Evolutionary conservation across 2,797 vertebrate species (phyloP).

Genomic region (Phaenicophaeus curvirostris): DNA sequence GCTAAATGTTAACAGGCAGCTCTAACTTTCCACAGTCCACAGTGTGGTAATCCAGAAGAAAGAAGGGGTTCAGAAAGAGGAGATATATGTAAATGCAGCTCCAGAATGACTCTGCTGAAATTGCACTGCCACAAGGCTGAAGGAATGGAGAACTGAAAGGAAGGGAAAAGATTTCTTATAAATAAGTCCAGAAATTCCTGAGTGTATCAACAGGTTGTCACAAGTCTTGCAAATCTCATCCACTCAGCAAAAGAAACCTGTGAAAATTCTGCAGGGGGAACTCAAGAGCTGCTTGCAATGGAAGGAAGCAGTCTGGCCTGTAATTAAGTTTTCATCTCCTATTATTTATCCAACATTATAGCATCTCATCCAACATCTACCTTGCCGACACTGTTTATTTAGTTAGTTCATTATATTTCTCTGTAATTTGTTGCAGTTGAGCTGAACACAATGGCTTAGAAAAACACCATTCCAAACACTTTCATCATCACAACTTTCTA

Average conservation of each 20-base stretch:
- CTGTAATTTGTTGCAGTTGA: constrained; percentile 60
- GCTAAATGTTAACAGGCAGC: neutral
- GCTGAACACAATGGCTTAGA: constrained; percentile 56
- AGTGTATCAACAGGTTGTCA: neutral
- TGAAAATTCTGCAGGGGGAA: constrained; percentile 62
- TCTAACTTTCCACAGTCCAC: neutral
- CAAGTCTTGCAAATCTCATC: constrained; percentile 4
- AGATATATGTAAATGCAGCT: neutral
- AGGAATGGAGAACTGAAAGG: neutral
- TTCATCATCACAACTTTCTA: constrained; percentile 69
- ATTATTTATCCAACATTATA: constrained; percentile 56
- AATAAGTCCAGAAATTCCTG: neutral
- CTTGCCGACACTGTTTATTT: constrained; percentile 66
- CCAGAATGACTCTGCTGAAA: neutral
- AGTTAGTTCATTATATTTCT: constrained; percentile 69
- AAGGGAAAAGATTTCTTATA: neutral
- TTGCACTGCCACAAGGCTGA: neutral
- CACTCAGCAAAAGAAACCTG: neutral
- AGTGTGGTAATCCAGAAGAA: neutral
- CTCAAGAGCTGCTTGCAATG: constrained; percentile 46
- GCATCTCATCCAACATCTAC: constrained; percentile 59
- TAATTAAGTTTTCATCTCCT: constrained; percentile 72
- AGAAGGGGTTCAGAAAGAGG: neutral
- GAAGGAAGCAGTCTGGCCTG: constrained; percentile 35
- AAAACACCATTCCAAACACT: constrained; percentile 70